These are phyloP conservation scores for Benitochromis conjunctus DNA, from an alignment of 2,113 vertebrate species.

Conservation along the genomic window DNA sequence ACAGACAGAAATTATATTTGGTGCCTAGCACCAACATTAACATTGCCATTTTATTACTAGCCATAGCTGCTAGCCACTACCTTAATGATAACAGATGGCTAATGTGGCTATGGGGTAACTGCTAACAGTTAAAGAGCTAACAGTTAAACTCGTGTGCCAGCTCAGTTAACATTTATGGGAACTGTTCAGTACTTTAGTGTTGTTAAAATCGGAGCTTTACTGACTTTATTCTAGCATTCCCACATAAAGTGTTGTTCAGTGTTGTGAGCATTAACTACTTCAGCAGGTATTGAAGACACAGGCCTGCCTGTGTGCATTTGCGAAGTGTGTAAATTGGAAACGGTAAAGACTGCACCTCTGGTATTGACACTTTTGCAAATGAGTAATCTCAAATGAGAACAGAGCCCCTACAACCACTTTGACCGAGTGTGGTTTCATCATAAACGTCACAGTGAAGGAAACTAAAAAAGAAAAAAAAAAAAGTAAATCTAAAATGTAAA, in stretches of 20 bases:
- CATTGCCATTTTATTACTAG: neutral
- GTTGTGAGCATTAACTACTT: neutral
- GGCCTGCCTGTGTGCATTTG: neutral
- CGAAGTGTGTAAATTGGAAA: neutral
- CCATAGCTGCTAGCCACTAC: neutral
- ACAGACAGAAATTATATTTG: neutral
- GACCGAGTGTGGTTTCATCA: neutral
- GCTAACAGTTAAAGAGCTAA: neutral
- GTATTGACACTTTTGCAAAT: neutral
- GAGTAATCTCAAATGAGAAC: neutral
- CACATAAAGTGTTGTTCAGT: neutral
- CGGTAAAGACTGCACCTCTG: neutral
- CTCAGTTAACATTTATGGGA: neutral
- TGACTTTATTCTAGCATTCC: neutral
- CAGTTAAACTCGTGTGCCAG: neutral
- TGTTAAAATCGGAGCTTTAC: neutral
- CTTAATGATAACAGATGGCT: neutral
- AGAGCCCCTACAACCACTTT: neutral
- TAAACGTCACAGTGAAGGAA: neutral
- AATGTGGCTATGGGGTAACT: neutral
- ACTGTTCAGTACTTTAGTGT: neutral
- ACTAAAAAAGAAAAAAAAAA: rapidly evolving
- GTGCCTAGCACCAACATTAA: neutral
- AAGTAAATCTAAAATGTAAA: neutral
- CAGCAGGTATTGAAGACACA: neutral